Percentiles rank a stretch among this genome's conserved stretches.
Evolutionary conservation across 2,797 vertebrate genomes (phyloP).

Genomic region (Diplodus sargus): DNA sequence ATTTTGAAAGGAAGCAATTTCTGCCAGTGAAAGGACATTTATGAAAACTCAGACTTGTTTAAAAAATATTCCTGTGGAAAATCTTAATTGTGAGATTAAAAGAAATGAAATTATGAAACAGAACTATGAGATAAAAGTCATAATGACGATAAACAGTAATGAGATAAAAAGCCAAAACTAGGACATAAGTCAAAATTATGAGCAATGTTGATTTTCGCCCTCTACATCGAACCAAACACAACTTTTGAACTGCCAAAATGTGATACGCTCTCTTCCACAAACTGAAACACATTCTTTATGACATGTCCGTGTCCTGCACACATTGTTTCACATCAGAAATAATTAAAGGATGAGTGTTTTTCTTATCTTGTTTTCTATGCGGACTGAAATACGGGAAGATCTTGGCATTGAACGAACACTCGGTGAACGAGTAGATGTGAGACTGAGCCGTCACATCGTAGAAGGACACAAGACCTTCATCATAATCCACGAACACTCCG

Average conservation of each 20-base stretch:
- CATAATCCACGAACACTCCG: conserved; percentile 70
- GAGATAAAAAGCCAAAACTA: no score
- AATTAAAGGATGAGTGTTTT: conserved; percentile 60
- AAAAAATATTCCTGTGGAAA: no score
- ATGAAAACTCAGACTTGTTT: no score
- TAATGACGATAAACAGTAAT: no score
- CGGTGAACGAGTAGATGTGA: conserved; percentile 65
- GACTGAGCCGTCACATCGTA: conserved; percentile 52
- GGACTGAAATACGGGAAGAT: conserved; percentile 75
- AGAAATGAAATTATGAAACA: no score
- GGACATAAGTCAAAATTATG: no score
- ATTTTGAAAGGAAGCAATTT: no score
- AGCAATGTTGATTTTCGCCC: no score
- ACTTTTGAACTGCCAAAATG: neutral
- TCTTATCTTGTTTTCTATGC: conserved; percentile 33
- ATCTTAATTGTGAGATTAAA: no score
- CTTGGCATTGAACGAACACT: conserved; percentile 43
- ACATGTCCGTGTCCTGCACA: neutral
- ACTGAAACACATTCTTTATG: neutral
- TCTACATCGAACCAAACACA: neutral
- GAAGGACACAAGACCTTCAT: conserved; percentile 69
- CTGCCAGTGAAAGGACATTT: no score
- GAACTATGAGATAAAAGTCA: no score
- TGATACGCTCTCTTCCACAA: no score
- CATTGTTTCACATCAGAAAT: conserved; percentile 34